A percentile compares a stretch with the other conserved stretches of the same genome.
Evolutionary conservation across 2,113 vertebrate species (phyloP).

Genomic region (Rhipidura dahli): DNA sequence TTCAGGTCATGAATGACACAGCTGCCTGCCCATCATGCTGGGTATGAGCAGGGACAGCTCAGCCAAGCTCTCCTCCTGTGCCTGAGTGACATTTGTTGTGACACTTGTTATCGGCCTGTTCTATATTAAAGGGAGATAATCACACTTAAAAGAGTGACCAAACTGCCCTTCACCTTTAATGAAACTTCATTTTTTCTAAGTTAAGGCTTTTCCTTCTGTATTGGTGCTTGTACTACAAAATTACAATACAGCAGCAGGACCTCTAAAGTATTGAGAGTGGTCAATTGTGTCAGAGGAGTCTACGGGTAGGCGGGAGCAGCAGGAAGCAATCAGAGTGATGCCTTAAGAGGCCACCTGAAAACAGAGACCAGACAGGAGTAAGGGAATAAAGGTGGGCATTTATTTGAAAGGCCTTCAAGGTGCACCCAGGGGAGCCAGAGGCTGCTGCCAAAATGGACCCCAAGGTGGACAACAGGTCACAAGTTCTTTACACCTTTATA

Average conservation of each 20-base stretch:
- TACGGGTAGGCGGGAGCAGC: fast-evolving
- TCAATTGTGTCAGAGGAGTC: not conserved
- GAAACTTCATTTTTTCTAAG: not conserved
- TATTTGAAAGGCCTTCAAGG: no score
- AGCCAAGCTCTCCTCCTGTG: not conserved
- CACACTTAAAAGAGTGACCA: not conserved
- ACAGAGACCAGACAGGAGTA: no score
- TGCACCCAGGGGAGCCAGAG: no score
- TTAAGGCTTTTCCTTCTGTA: not conserved
- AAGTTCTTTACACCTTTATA: no score
- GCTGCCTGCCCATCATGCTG: not conserved
- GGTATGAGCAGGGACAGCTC: not conserved
- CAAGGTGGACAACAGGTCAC: no score
- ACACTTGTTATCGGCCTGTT: not conserved
- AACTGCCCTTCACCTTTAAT: not conserved
- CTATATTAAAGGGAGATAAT: not conserved
- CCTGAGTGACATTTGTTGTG: not conserved
- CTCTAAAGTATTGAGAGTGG: not conserved
- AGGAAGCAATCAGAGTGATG: not conserved
- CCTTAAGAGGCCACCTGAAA: no score
- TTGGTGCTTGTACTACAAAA: not conserved
- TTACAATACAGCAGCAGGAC: not conserved
- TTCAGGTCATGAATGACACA: not conserved
- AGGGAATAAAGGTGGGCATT: no score
- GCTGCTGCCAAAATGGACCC: no score